phyloP scores from a whole-genome alignment of 2,888 invertebrate genomes.

The Labia minor region DNA sequence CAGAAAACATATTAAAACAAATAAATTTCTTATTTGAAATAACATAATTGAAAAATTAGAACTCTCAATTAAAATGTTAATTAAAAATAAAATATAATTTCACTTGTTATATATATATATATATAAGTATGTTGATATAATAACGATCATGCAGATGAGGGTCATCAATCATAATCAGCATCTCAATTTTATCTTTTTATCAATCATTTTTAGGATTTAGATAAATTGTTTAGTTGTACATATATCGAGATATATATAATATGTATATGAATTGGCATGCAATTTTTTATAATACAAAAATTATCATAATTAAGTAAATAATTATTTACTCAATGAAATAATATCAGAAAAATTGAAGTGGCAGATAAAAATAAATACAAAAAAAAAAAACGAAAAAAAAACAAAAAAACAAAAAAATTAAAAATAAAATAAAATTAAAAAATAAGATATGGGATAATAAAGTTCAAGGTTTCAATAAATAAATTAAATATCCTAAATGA shows the following conservation, averaged over 20 bases:
- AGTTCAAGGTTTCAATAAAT: neutral
- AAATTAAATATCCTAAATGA: conserved; percentile 13
- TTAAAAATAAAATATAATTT: too few relatives aligned
- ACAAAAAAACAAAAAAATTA: neutral
- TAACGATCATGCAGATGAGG: neutral
- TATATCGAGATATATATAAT: too few relatives aligned
- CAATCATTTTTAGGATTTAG: neutral
- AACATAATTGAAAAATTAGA: too few relatives aligned
- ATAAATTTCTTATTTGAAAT: too few relatives aligned
- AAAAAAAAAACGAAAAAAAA: neutral
- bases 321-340: neutral
- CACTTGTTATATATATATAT: neutral
- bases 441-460: neutral
- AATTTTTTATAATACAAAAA: neutral
- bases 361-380: neutral
- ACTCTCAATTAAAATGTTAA: too few relatives aligned
- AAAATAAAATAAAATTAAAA: neutral
- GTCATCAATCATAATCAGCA: conserved; percentile 4
- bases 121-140: too few relatives aligned
- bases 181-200: neutral
- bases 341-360: neutral
- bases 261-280: too few relatives aligned
- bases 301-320: neutral
- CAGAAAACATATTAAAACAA: too few relatives aligned
- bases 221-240: too few relatives aligned